Evolutionary conservation across 2,888 invertebrate species (phyloP).

Genomic region (Cryptops parisi): DNA sequence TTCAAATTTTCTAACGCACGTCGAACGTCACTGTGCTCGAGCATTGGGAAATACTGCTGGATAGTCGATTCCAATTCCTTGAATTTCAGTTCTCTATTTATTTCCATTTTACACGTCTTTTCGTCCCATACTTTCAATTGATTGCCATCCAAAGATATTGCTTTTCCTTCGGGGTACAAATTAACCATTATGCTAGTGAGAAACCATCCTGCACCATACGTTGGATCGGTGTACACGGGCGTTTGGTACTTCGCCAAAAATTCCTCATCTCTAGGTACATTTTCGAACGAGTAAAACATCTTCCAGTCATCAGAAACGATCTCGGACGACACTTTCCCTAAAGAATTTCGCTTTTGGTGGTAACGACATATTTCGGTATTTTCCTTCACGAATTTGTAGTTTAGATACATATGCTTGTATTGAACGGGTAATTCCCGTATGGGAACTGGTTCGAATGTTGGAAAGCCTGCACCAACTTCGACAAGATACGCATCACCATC

Average conservation of each 20-base stretch:
- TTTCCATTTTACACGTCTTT: too few species aligned
- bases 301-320: not conserved
- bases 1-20: too few species aligned
- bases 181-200: not conserved
- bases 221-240: not conserved
- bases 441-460: too few species aligned
- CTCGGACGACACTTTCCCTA: not conserved
- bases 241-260: not conserved
- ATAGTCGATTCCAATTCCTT: too few species aligned
- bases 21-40: too few species aligned
- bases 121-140: not conserved
- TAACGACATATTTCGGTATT: not conserved
- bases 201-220: not conserved
- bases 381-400: conserved; percentile 1
- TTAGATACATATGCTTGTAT: conserved; percentile 1
- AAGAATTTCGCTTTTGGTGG: too few species aligned
- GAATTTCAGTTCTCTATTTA: too few species aligned
- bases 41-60: too few species aligned
- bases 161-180: not conserved
- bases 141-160: not conserved
- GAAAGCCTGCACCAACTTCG: too few species aligned
- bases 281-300: not conserved
- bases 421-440: not conserved
- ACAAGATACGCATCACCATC: conserved; percentile 1
- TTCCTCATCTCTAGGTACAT: not conserved